phyloP scores from a whole-genome alignment of 92 coral and sea anemone species.

The Chrysogorgia sp. region DNA sequence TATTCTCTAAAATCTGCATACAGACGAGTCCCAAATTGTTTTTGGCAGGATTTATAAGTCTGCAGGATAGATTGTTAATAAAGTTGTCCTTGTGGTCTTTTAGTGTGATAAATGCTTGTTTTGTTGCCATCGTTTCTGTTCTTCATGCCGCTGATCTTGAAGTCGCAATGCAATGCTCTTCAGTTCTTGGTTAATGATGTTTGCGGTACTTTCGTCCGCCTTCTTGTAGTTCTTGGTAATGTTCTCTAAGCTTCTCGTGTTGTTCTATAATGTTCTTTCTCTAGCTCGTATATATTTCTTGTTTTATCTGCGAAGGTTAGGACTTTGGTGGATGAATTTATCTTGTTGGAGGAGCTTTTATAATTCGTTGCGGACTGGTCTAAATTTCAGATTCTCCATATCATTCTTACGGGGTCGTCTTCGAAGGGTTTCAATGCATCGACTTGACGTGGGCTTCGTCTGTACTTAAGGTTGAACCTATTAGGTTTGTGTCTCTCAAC shows the following conservation, averaged over 20 bases:
- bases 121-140: slow-evolving; percentile 29
- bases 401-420: too few relatives aligned
- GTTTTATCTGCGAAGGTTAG: slow-evolving; percentile 11
- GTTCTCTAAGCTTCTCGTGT: slow-evolving; percentile 8
- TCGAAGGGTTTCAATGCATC: too few relatives aligned
- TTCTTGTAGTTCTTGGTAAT: slow-evolving; percentile 16
- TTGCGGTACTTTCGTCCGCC: not conserved
- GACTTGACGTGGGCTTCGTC: too few relatives aligned
- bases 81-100: too few relatives aligned
- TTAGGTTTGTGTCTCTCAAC: too few relatives aligned
- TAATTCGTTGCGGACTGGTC: not conserved
- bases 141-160: too few relatives aligned
- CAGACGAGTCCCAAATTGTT: slow-evolving; percentile 6
- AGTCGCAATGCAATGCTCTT: slow-evolving; percentile 21
- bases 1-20: not conserved
- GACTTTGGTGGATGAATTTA: slow-evolving; percentile 2
- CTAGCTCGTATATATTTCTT: slow-evolving; percentile 28
- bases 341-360: not conserved
- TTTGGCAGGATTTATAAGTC: slow-evolving; percentile 4
- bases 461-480: too few relatives aligned
- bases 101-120: too few relatives aligned
- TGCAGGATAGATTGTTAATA: slow-evolving; percentile 15
- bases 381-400: not conserved
- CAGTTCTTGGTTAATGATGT: slow-evolving; percentile 31
- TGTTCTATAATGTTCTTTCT: too few relatives aligned